These are phyloP conservation scores for Spilarctia lutea DNA, from an alignment of 2,888 invertebrate species.

Conservation along the genomic window DNA sequence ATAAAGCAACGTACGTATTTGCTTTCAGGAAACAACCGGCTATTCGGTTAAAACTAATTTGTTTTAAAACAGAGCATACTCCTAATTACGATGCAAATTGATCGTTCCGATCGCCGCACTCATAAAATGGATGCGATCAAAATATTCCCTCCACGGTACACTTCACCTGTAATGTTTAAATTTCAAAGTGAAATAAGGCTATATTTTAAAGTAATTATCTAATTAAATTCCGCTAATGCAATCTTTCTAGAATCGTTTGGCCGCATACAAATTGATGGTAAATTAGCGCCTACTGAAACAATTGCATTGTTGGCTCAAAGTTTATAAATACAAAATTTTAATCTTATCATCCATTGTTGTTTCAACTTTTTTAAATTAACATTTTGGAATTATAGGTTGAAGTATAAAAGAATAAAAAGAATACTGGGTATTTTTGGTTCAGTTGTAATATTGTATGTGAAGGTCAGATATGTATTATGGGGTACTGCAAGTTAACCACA, in stretches of 20 bases:
- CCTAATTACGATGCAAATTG: slow-evolving; percentile 84
- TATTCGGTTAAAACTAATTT: slow-evolving; percentile 76
- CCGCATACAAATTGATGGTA: slow-evolving; percentile 18
- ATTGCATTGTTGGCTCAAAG: slow-evolving; percentile 4
- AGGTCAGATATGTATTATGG: background rate
- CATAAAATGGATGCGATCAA: slow-evolving; percentile 70
- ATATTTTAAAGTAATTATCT: slow-evolving; percentile 41
- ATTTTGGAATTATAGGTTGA: background rate
- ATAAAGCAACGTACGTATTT: slow-evolving; percentile 57
- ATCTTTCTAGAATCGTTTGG: slow-evolving; percentile 31
- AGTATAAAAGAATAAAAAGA: background rate
- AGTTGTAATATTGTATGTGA: background rate
- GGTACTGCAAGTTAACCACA: too few species aligned
- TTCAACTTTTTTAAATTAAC: background rate
- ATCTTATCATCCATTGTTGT: background rate
- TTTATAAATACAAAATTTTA: slow-evolving; percentile 1
- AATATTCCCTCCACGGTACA: slow-evolving; percentile 53
- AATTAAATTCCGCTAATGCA: slow-evolving; percentile 26
- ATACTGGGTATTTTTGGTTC: background rate
- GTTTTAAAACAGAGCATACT: slow-evolving; percentile 76
- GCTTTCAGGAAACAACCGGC: slow-evolving; percentile 60
- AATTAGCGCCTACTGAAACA: slow-evolving; percentile 19
- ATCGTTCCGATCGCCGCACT: slow-evolving; percentile 75
- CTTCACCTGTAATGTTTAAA: slow-evolving; percentile 40
- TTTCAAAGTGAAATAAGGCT: slow-evolving; percentile 43